A percentile compares a stretch with the other conserved stretches of the same genome.
These are phyloP conservation scores for Morpho deidamia DNA, from an alignment of 2,888 invertebrate species.

Conservation along the genomic window DNA sequence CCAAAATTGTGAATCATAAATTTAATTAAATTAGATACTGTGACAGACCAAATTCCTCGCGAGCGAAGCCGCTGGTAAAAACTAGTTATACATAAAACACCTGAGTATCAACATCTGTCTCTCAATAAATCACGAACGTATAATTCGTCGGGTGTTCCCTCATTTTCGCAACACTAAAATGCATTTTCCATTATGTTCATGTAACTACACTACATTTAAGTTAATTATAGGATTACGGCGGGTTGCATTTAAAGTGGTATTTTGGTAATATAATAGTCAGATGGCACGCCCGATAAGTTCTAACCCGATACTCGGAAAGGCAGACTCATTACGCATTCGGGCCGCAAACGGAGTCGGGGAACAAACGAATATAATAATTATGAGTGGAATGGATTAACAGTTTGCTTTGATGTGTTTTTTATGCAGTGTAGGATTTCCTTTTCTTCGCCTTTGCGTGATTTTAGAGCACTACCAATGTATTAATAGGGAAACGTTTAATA, in stretches of 20 bases:
- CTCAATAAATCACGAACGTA: slow-evolving; percentile 53
- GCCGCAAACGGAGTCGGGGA: slow-evolving; percentile 57
- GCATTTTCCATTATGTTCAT: slow-evolving; percentile 69
- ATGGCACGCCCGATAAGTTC: slow-evolving; percentile 74
- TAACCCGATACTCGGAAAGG: slow-evolving; percentile 69
- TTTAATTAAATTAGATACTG: too few relatives aligned
- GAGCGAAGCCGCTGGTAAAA: too few relatives aligned
- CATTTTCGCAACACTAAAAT: slow-evolving; percentile 63
- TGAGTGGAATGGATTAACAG: slow-evolving; percentile 63
- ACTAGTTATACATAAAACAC: slow-evolving; percentile 12
- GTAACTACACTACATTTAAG: slow-evolving; percentile 66
- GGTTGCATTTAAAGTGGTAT: slow-evolving; percentile 73
- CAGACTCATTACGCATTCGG: slow-evolving; percentile 70
- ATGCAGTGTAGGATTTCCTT: not conserved
- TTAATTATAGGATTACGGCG: slow-evolving; percentile 72
- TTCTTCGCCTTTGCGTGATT: not conserved
- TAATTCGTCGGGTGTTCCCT: slow-evolving; percentile 58
- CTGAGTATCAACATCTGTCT: slow-evolving; percentile 35
- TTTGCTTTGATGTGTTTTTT: slow-evolving; percentile 32
- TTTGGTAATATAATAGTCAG: slow-evolving; percentile 77
- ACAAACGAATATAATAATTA: slow-evolving; percentile 76
- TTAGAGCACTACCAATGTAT: too few relatives aligned
- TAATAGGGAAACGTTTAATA: too few relatives aligned
- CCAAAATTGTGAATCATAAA: too few relatives aligned
- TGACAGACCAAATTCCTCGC: too few relatives aligned